Evolutionary conservation across 2,888 invertebrate species (phyloP), one percentile per base, ranked within the genome.

Genomic region (Drosophila pseudotakahashii): DNA sequence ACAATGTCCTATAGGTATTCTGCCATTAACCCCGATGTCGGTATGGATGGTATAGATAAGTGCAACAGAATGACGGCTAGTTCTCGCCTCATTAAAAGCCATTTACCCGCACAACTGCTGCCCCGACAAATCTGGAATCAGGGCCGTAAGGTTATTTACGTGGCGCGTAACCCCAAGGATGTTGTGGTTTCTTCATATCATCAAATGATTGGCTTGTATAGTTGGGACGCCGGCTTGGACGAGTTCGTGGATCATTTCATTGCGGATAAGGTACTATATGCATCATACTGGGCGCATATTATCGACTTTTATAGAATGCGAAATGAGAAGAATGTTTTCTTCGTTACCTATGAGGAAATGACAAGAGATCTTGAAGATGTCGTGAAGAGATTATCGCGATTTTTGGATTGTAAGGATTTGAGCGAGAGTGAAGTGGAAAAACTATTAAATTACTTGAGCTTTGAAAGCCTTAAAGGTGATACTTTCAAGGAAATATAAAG

Each of bases 121-220:
- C 87, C 85, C 0, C 64, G 59, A 7, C 59, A 78, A 14, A 39
- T 87, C 6, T 88, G 85, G 85, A 59, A 54, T 1, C 55, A 76
- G 1, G 77, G 78, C 7, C 44, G 63, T 0, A 52, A 95, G 93
- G 93, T 96, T 34, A 94, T 97, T 47, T 97, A 97, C 85, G 94
- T 97, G 0, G 96, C 96, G 0, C 93, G 97, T 73, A 96, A 97
- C 91, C 96, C 97, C 0, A 95, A 96, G 89, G 97, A 97, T 90
- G 95, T 96, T 0, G 94, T 94, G 0, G 95, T 97, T 0, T 97
- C 97, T 0, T 96, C 94, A 89, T 97, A 95, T 84, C 95, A 96
- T 89, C 93, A 94, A 68, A 90, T 94, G 0, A 94, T 94, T 70
- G 93, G 93, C 51, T 94, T 94, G 0, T 94, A 94, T 79, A 94